phyloP scores from a whole-genome alignment of 2,797 vertebrate genomes.

The Oreonectes daqikongensis region DNA sequence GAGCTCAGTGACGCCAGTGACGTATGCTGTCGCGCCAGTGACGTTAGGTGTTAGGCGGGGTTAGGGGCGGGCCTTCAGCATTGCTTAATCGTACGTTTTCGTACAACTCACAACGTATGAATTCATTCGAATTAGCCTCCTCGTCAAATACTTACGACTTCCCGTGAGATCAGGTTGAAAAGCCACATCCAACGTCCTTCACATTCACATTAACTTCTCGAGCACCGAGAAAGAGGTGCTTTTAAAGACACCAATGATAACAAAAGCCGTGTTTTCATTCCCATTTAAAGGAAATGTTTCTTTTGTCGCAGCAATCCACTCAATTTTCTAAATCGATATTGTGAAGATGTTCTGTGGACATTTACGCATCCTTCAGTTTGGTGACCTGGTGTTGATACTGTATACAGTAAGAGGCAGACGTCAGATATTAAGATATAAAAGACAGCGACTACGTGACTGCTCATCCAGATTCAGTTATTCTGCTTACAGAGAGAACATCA shows the following conservation, averaged over 20 bases:
- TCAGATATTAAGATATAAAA: conserved; percentile 4
- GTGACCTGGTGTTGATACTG: not conserved
- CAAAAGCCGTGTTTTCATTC: conserved; percentile 38
- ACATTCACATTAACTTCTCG: conserved; percentile 60
- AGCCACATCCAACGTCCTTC: conserved; percentile 33
- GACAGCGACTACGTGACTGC: not conserved
- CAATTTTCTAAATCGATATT: conserved; percentile 40
- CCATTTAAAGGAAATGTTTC: conserved; percentile 39
- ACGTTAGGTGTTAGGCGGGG: too few relatives aligned
- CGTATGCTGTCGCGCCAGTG: too few relatives aligned
- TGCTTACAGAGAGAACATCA: not conserved
- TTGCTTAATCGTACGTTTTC: too few relatives aligned
- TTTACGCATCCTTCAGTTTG: conserved; percentile 3
- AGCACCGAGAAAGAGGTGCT: conserved; percentile 41
- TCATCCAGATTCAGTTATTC: conserved; percentile 21
- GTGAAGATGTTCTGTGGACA: conserved; percentile 43
- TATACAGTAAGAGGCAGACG: not conserved
- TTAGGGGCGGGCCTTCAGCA: too few relatives aligned
- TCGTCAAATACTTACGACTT: too few relatives aligned
- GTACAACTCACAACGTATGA: too few relatives aligned
- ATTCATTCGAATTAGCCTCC: too few relatives aligned
- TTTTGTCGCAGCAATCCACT: conserved; percentile 37
- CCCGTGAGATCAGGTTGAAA: too few relatives aligned
- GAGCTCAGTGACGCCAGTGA: too few relatives aligned
- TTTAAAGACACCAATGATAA: conserved; percentile 46